Base-by-base conservation (phyloP, 2,113 vertebrate genomes). In the Istiophorus platypterus region DNA sequence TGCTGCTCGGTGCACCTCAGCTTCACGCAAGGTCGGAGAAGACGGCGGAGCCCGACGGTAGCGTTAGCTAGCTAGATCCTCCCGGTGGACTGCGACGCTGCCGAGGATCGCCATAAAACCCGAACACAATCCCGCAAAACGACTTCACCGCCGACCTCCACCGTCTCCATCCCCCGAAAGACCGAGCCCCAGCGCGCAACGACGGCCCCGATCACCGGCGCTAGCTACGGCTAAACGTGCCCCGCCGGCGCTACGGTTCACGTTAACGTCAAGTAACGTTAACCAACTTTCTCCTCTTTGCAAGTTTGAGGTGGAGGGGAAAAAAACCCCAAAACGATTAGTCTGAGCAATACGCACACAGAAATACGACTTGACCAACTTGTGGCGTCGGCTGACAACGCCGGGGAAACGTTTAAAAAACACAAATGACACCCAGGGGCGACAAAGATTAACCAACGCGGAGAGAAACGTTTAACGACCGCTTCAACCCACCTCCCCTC, bases 261-360 rank as follows among this genome's bases (percentile, higher is more conserved):
- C 71, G 71, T 29, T 22, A 47, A 80, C 57, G 69, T 70, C 27
- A 56, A 39, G 54, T 45, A 80, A 59, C 49, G 37, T 29, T 45
- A 26, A 66, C 45, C 6, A 87, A 80, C 80, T 72, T 76, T 63
- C 10, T 12, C 39, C 4, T 51, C 20, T 49, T 11, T 20, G 1
- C 8, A 62, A 56, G 29, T 83, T 62, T 47, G 29, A 26, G 18
- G 4, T 27, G 0, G 7, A 2, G n/a, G n/a, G n/a, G n/a, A n/a
- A n/a, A n/a, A n/a, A n/a, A n/a, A n/a, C n/a, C n/a, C n/a, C n/a
- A 15, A 41, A 31, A 24, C 27, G 22, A 24, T 20, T 15, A 18
- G 57, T 20, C 29, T 22, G 10, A 49, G 2, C 13, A 12, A 52
- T 2, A 20, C 26, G 9, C 20, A 15, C 4, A n/a, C 20, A 2